Evolutionary conservation across 2,113 vertebrate species (phyloP), one percentile per base, ranked within the genome.

Genomic region (Brienomyrus longianalis): DNA sequence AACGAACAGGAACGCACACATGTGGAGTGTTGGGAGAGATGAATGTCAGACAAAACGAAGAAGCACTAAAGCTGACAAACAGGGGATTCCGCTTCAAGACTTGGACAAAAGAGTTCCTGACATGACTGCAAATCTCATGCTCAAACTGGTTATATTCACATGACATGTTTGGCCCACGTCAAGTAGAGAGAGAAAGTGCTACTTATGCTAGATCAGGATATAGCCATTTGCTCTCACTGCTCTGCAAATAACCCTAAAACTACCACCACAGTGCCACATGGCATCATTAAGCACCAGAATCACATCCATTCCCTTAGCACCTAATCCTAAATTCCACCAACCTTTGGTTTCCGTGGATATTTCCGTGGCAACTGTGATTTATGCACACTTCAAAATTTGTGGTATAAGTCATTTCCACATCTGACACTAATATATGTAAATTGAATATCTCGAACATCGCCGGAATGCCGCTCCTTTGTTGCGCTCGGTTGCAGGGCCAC

Each of bases 401-500:
- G 83, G 10, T 35, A 48, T 77, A 90, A 56, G 31, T 90, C 86
- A 89, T 90, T 54, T 80, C 62, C 48, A 62, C 47, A 50, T 56
- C 70, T 83, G 83, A 91, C 86, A 89, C 56, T 87, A 88, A 91
- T 88, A 89, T 89, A 90, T 90, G 77, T 89, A 90, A 91, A 91
- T 90, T 70, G 84, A 90, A 88, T 88, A 85, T 89, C 70, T 91
- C 23, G 50, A 86, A 88, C 86, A 91, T 89, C 80, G 85, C 90
- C 77, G 52, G 23, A 51, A 86, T 85, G 89, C 59, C 35, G 77
- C 88, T 91, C 43, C 85, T 39, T 80, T 62, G 39, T 31, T 51
- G 87, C 11, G 3, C 27, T 48, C 52, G 54, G 83, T 31, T 48
- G 52, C 59, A 23, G 74, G 17, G 47, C 11, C 13, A 39, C 52